Evolutionary conservation across 2,113 vertebrate genomes (phyloP).

Genomic region (Machaerirhynchus nigripectus): DNA sequence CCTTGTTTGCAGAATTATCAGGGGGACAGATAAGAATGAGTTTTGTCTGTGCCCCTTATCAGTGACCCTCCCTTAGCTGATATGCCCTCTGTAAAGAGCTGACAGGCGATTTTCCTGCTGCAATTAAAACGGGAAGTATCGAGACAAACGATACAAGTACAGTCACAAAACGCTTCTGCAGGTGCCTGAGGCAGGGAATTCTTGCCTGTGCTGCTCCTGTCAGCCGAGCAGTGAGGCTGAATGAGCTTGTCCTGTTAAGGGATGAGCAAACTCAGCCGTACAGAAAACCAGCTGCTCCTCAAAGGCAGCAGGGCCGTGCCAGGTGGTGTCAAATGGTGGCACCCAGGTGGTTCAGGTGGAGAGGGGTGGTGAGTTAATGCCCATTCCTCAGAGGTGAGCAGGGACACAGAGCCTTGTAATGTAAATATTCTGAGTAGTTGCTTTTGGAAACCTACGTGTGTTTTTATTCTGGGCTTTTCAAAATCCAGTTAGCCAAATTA

Average conservation of each 20-base stretch:
- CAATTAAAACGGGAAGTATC: not conserved
- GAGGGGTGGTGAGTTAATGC: not conserved
- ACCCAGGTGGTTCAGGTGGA: not conserved
- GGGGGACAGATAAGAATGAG: not conserved
- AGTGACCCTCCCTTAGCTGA: not conserved
- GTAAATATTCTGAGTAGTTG: not conserved
- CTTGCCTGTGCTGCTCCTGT: not conserved
- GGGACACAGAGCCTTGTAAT: not conserved
- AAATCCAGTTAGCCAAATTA: slow-evolving; percentile 30
- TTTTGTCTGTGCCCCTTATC: not conserved
- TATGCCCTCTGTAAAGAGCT: not conserved
- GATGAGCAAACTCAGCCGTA: not conserved
- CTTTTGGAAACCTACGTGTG: not conserved
- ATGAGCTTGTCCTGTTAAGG: not conserved
- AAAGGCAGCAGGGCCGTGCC: not conserved
- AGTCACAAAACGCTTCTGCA: not conserved
- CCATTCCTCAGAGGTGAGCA: not conserved
- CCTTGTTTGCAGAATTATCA: not conserved
- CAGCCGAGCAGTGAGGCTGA: not conserved
- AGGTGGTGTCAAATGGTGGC: not conserved
- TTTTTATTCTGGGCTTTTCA: not conserved
- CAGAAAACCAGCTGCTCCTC: not conserved
- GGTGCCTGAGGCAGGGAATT: not conserved
- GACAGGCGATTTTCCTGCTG: not conserved
- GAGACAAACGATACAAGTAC: fast-evolving